Evolutionary conservation across 2,797 vertebrate genomes (phyloP), one percentile per base, ranked within the genome.

Genomic region (Acrossocheilus wenchowensis): DNA sequence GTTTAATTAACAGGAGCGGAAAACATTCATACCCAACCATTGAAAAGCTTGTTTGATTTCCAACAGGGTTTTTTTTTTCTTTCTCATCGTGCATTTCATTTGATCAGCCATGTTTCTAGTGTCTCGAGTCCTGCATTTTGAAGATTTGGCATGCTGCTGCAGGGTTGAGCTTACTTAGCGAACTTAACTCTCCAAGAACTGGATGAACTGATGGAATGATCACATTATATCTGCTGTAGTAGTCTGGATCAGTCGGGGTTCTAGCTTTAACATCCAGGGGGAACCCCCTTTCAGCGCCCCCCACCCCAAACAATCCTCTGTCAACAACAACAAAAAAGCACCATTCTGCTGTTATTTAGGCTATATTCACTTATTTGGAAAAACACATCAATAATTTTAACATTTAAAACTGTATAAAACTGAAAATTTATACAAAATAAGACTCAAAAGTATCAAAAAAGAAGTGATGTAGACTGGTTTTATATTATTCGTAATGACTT

Each of bases 1-100:
- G 92, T 88, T 21, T 94, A 94, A 94, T 93, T 92, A 94, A 93
- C 88, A 87, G 89, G 91, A 84, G 89, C 78, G 87, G 90, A 91
- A 90, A 90, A 89, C 91, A 87, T 90, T 86, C 86, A 23, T 36
- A 10, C 72, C 82, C 77, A 82, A 85, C 82, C 78, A 90, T 84
- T 87, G 39, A 52, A 30, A 64, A 69, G 48, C 34, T 64, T 81
- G 81, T 90, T 88, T 41, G 80, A 72, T 36, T 43, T 34, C 15
- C 4, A 2, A 34, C 12, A 1, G 39, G 7, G 26, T 17, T 8
- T 45, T 26, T 19, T 60, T 57, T 57, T 23, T 80, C 85, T 87
- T 81, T 81, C 60, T 30, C 39, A 21, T 2, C 15, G 12, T 50
- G 6, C 6, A 1, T 57, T 66, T 71, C 1, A 54, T 30, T 81